These are phyloP conservation scores for Otocyon megalotis DNA, from an alignment of 2,113 vertebrate genomes.

Conservation along the genomic window DNA sequence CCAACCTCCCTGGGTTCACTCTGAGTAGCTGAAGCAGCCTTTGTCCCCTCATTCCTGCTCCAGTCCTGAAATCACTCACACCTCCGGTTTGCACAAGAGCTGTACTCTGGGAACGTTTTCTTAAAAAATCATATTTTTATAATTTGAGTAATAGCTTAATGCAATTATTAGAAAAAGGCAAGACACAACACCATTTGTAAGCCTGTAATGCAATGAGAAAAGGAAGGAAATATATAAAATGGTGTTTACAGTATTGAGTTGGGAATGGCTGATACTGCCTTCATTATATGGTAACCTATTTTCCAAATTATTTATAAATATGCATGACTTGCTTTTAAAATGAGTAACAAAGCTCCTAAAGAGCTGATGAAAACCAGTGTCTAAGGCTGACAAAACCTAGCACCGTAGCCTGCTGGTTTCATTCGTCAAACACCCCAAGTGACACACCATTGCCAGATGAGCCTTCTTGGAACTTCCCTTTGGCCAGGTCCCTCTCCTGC, in stretches of 20 bases:
- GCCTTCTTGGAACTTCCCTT: constrained; percentile 23
- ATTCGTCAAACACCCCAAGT: background rate
- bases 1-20: background rate
- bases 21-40: background rate
- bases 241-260: background rate
- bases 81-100: constrained; percentile 4
- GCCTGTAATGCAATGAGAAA: constrained; percentile 31
- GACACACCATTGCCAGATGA: background rate
- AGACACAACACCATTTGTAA: constrained; percentile 43
- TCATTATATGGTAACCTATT: background rate
- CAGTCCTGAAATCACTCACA: background rate
- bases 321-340: constrained; percentile 37
- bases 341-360: constrained; percentile 25
- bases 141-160: constrained; percentile 48
- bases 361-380: background rate
- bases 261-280: constrained; percentile 16
- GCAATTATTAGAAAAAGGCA: constrained; percentile 49
- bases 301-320: constrained; percentile 57
- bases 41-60: background rate
- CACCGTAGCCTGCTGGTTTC: background rate
- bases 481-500: background rate
- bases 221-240: constrained; percentile 27
- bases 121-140: constrained; percentile 40
- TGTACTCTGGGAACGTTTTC: constrained; percentile 54
- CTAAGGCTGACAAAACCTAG: constrained; percentile 46